These are phyloP conservation scores for Ceuthmochares aereus DNA, from an alignment of 2,113 vertebrate genomes.

Conservation along the genomic window DNA sequence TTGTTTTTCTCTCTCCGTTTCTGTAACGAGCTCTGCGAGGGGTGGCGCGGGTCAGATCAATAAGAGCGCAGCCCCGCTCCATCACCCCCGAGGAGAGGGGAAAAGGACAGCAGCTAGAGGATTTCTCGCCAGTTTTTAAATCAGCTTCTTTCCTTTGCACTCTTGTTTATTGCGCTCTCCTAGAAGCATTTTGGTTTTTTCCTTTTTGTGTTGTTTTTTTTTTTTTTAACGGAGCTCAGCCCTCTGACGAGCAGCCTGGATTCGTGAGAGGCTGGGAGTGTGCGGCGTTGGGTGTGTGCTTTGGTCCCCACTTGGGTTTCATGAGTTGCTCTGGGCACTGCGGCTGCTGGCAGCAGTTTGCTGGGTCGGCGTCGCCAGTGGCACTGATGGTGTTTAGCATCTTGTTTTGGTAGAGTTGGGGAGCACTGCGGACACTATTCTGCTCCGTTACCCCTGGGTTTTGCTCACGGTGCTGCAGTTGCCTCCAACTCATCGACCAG, in stretches of 20 bases:
- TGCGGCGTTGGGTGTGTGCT: rapidly evolving
- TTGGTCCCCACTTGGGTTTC: rapidly evolving
- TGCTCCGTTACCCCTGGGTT: background rate
- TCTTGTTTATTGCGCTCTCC: background rate
- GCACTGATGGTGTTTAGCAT: rapidly evolving
- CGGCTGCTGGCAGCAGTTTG: background rate
- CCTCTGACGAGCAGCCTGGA: background rate
- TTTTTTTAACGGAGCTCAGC: background rate
- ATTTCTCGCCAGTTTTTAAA: background rate
- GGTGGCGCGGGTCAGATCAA: background rate
- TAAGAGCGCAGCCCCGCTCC: background rate
- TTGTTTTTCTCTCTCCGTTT: constrained; percentile 6
- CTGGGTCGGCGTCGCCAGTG: rapidly evolving
- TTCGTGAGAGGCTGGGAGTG: rapidly evolving
- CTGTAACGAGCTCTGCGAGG: background rate
- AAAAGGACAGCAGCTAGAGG: background rate
- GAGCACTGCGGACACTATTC: background rate
- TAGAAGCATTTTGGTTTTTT: background rate
- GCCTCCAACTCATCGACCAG: rapidly evolving
- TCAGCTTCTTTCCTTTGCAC: background rate
- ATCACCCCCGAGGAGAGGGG: background rate
- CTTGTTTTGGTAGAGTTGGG: rapidly evolving
- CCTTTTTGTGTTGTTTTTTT: too few species aligned
- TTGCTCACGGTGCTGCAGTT: rapidly evolving
- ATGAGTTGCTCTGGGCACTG: rapidly evolving